A percentile compares a stretch with the other conserved stretches of the same genome.
phyloP scores from a whole-genome alignment of 2,888 invertebrate species.

The Oscheius sp. region DNA sequence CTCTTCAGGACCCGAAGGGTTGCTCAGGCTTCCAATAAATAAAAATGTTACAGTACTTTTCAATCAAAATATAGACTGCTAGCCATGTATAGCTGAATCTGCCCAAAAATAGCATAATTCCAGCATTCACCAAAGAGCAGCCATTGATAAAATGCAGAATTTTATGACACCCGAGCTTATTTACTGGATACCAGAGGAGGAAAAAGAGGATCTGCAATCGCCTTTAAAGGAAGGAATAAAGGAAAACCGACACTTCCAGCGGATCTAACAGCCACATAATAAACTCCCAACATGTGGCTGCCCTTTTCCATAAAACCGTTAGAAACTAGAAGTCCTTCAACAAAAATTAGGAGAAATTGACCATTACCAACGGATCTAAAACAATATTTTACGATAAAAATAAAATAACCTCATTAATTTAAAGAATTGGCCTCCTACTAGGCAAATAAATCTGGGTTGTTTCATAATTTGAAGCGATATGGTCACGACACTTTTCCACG shows the following conservation, averaged over 20 bases:
- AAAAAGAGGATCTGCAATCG: slow-evolving; percentile 54
- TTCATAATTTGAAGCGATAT: slow-evolving; percentile 59
- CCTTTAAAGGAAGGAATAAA: background rate
- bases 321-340: slow-evolving; percentile 53
- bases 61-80: slow-evolving; percentile 54
- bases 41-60: slow-evolving; percentile 47
- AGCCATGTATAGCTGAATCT: slow-evolving; percentile 40
- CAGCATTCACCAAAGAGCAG: slow-evolving; percentile 47
- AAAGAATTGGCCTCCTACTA: slow-evolving; percentile 60
- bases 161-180: slow-evolving; percentile 52
- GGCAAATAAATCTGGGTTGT: slow-evolving; percentile 57
- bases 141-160: slow-evolving; percentile 49
- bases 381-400: background rate
- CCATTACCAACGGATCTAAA: slow-evolving; percentile 56
- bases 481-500: slow-evolving; percentile 39
- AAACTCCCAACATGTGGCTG: slow-evolving; percentile 49
- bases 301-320: slow-evolving; percentile 55
- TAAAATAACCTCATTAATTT: slow-evolving; percentile 45
- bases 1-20: too few species aligned
- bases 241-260: slow-evolving; percentile 52
- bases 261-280: slow-evolving; percentile 52
- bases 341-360: slow-evolving; percentile 61
- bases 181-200: slow-evolving; percentile 48
- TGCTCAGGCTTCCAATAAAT: background rate
- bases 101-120: slow-evolving; percentile 45